Evolutionary conservation across 2,888 invertebrate species (phyloP).

Genomic region (Pandemis heparana): DNA sequence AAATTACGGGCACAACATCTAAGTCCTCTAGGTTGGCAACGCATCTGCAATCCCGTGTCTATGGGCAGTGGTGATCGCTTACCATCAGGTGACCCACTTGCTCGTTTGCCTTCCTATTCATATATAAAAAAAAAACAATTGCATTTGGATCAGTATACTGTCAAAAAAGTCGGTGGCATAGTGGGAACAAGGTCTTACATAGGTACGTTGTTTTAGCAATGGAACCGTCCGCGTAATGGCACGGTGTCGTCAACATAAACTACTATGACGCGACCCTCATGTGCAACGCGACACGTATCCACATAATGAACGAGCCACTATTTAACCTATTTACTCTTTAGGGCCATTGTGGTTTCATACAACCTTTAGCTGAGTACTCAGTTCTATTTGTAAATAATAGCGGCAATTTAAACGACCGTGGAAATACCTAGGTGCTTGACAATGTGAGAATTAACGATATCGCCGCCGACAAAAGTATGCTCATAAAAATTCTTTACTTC

Average conservation of each 20-base stretch:
- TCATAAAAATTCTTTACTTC: constrained; percentile 62
- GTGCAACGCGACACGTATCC: constrained; percentile 66
- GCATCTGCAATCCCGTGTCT: too few relatives aligned
- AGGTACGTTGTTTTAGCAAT: not conserved
- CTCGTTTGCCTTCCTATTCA: too few relatives aligned
- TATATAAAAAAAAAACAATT: too few relatives aligned
- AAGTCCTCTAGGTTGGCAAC: too few relatives aligned
- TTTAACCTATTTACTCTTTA: constrained; percentile 57
- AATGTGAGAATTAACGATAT: constrained; percentile 67
- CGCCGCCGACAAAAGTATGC: constrained; percentile 62
- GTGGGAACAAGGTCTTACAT: too few relatives aligned
- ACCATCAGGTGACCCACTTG: too few relatives aligned
- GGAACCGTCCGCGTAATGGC: constrained; percentile 22
- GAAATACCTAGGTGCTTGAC: constrained; percentile 55
- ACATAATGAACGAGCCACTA: constrained; percentile 61
- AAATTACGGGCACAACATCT: too few relatives aligned
- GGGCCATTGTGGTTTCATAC: constrained; percentile 59
- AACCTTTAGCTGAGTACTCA: constrained; percentile 33
- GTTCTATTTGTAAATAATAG: constrained; percentile 51
- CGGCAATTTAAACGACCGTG: constrained; percentile 60
- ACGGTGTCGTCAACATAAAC: constrained; percentile 51
- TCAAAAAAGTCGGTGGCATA: too few relatives aligned
- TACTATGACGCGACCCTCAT: constrained; percentile 58
- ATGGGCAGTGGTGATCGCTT: too few relatives aligned
- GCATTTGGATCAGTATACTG: too few relatives aligned